Evolutionary conservation across 2,797 vertebrate species (phyloP).

Genomic region (Acridotheres tristis): DNA sequence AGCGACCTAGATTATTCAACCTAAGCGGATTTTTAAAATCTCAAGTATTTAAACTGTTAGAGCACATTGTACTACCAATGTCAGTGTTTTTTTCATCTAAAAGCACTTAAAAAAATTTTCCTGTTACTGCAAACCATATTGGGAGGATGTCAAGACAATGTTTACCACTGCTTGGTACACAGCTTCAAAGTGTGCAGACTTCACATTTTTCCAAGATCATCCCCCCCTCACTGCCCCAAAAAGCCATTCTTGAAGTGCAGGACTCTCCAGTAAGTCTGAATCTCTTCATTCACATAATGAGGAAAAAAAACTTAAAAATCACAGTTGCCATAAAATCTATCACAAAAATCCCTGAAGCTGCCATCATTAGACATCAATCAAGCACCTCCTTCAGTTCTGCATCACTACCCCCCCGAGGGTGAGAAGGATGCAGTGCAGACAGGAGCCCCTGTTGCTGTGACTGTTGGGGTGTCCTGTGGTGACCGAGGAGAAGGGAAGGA

Average conservation of each 20-base stretch:
- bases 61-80: neutral
- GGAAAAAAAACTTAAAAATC: neutral
- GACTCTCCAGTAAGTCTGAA: neutral
- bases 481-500: rapidly evolving
- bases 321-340: neutral
- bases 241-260: neutral
- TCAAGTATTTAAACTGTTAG: conserved; percentile 18
- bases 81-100: neutral
- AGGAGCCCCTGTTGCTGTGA: neutral
- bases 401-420: neutral
- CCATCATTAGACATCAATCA: neutral
- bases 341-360: neutral
- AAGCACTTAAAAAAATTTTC: neutral
- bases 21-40: conserved; percentile 45
- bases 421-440: neutral
- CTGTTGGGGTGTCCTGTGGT: neutral
- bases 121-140: neutral
- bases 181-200: neutral
- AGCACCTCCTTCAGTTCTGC: neutral
- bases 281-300: neutral
- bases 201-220: neutral
- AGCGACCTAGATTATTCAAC: neutral
- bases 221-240: neutral
- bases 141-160: neutral
- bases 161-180: neutral